Percentiles rank a stretch among this genome's conserved stretches.
These are phyloP conservation scores for Oostethus manadensis DNA, from an alignment of 2,113 vertebrate genomes.

Conservation along the genomic window DNA sequence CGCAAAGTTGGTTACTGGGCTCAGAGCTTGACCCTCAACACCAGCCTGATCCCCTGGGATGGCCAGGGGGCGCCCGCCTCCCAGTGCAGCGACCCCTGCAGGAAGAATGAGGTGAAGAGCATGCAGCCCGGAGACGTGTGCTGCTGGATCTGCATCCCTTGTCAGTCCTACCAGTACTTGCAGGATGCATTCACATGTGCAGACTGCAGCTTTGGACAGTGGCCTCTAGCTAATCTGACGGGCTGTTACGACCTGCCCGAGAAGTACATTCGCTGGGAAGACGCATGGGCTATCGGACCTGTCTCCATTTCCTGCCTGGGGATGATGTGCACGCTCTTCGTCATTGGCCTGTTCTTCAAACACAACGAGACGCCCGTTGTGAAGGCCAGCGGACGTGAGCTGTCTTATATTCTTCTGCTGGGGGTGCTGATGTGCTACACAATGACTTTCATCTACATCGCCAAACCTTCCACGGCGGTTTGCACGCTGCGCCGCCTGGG, in stretches of 20 bases:
- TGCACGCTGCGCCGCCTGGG: slow-evolving; percentile 89
- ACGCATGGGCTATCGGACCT: slow-evolving; percentile 91
- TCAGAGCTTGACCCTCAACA: slow-evolving; percentile 84
- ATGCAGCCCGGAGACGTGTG: slow-evolving; percentile 96
- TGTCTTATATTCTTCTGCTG: slow-evolving; percentile 93
- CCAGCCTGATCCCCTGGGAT: slow-evolving; percentile 84
- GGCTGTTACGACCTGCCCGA: slow-evolving; percentile 92
- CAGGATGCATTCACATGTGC: slow-evolving; percentile 90
- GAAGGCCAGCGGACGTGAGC: slow-evolving; percentile 93
- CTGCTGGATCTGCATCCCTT: slow-evolving; percentile 97
- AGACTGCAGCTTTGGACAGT: slow-evolving; percentile 90
- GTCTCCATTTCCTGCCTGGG: slow-evolving; percentile 93
- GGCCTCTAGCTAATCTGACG: slow-evolving; percentile 88
- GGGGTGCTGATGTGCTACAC: slow-evolving; percentile 94
- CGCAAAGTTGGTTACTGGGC: slow-evolving; percentile 94
- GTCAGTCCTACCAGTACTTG: slow-evolving; percentile 89
- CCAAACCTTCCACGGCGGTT: slow-evolving; percentile 86
- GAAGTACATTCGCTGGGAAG: slow-evolving; percentile 94
- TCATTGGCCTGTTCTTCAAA: slow-evolving; percentile 84
- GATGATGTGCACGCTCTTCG: slow-evolving; percentile 86
- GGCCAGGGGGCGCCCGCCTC: slow-evolving; percentile 78
- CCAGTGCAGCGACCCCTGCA: slow-evolving; percentile 95
- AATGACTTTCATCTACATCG: slow-evolving; percentile 96
- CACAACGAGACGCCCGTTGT: slow-evolving; percentile 92
- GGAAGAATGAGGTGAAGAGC: slow-evolving; percentile 93